Conservation (phyloP, 2,113 vertebrate species). For the Cairina moschata region DNA sequence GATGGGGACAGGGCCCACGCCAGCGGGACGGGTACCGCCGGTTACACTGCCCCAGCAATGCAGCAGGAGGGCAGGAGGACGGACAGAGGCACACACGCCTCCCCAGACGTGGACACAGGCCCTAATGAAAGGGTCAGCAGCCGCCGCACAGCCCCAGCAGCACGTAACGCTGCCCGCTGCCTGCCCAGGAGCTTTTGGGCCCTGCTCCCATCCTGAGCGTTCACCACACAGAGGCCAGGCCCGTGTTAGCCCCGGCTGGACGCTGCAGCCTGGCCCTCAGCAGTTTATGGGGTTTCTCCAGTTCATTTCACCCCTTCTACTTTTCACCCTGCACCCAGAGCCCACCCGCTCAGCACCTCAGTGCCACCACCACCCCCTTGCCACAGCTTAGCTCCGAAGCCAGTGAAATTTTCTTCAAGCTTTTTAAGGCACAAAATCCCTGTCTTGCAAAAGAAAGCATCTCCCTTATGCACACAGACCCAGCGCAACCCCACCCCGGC, state of each 20-base stretch:
- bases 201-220: background rate
- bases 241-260: too few species aligned
- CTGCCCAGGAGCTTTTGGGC: rapidly evolving
- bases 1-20: too few species aligned
- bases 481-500: background rate
- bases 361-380: background rate
- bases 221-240: too few species aligned
- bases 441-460: background rate
- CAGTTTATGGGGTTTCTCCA: background rate
- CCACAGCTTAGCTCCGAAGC: rapidly evolving
- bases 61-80: background rate
- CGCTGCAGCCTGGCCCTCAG: too few species aligned
- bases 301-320: background rate
- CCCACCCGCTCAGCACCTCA: too few species aligned
- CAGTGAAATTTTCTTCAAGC: background rate
- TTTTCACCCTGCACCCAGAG: background rate
- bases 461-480: rapidly evolving
- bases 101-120: background rate
- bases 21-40: rapidly evolving
- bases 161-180: too few species aligned
- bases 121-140: background rate
- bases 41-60: background rate
- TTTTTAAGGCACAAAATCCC: background rate
- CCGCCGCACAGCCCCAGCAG: background rate
- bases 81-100: rapidly evolving